These are phyloP conservation scores for Agriotes lineatus DNA, from an alignment of 2,888 invertebrate genomes.

Conservation along the genomic window DNA sequence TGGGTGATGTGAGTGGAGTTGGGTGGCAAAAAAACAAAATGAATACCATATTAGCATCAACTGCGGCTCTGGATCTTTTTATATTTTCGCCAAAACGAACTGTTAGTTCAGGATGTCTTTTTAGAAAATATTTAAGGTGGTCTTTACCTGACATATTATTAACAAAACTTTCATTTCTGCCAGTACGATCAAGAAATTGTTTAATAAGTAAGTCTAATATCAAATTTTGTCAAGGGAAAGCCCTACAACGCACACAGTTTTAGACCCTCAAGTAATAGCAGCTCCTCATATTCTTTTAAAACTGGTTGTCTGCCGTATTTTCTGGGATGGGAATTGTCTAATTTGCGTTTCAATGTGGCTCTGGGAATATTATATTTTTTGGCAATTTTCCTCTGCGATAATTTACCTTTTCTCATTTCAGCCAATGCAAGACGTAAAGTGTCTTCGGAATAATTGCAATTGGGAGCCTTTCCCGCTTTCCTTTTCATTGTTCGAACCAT, in stretches of 20 bases:
- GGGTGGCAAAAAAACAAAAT: no score
- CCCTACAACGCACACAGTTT: no score
- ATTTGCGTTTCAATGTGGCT: neutral
- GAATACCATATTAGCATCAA: neutral
- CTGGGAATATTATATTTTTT: neutral
- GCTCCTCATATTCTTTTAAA: no score
- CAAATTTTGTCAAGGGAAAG: no score
- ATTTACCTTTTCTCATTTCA: neutral
- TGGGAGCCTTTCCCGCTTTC: neutral
- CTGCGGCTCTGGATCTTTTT: slow-evolving; percentile 10
- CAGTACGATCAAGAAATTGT: no score
- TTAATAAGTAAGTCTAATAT: no score
- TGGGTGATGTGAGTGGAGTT: no score
- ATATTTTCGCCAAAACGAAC: slow-evolving; percentile 10
- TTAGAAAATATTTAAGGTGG: neutral
- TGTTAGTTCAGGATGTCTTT: slow-evolving; percentile 2
- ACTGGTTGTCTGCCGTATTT: neutral
- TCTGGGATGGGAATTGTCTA: neutral
- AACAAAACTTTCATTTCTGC: slow-evolving; percentile 6
- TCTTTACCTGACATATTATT: slow-evolving; percentile 15
- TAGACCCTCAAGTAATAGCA: no score
- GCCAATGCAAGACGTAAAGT: neutral
- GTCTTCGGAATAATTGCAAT: slow-evolving; percentile 1
- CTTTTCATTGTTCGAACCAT: neutral
- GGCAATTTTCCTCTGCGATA: neutral